phyloP scores from a whole-genome alignment of 2,113 vertebrate genomes.

The Nesoenas mayeri region DNA sequence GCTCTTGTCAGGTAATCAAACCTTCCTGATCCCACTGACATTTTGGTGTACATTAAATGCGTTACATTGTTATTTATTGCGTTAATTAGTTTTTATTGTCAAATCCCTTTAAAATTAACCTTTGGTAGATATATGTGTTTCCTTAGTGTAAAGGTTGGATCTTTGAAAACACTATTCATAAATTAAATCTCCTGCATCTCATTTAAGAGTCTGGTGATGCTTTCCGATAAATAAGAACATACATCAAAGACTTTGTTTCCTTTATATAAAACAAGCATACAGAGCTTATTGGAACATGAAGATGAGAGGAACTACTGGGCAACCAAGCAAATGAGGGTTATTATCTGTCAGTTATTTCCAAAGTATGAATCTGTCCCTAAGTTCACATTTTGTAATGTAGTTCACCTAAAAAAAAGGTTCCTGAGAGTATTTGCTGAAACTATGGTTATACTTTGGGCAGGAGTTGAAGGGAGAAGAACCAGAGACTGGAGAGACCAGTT shows the following conservation, averaged over 20 bases:
- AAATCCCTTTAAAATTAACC: neutral
- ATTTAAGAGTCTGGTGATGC: neutral
- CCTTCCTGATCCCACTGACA: neutral
- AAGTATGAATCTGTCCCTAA: neutral
- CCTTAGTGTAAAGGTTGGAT: neutral
- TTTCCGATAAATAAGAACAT: neutral
- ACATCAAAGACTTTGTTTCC: neutral
- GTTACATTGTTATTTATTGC: neutral
- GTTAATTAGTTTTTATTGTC: neutral
- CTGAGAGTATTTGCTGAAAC: neutral
- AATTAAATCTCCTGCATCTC: neutral
- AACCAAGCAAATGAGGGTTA: neutral
- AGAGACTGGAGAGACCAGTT: neutral
- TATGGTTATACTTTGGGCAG: neutral
- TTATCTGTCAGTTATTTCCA: neutral
- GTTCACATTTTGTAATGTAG: neutral
- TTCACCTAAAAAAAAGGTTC: neutral
- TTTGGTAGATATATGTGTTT: neutral
- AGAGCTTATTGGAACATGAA: neutral
- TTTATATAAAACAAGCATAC: neutral
- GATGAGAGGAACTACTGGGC: neutral
- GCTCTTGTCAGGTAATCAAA: constrained; percentile 90
- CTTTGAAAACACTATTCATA: neutral
- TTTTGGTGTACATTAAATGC: neutral
- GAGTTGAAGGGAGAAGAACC: neutral